Evolutionary conservation across 2,797 vertebrate species (phyloP).

Genomic region (Phrynocephalus vlangalii): DNA sequence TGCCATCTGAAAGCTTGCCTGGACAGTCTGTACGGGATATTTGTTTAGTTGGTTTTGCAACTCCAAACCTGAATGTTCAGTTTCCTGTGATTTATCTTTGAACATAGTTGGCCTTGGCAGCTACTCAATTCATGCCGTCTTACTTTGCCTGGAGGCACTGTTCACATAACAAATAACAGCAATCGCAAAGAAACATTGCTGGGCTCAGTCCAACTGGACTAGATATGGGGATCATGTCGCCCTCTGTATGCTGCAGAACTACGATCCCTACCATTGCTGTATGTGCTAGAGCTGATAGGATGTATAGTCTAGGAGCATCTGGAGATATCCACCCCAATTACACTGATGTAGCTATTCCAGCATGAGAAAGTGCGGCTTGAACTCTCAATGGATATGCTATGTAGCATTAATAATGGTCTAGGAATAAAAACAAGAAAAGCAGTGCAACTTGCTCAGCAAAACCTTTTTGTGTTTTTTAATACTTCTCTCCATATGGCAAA

Average conservation of each 20-base stretch:
- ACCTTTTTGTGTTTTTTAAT: background rate
- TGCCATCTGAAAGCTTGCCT: background rate
- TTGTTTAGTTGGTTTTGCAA: background rate
- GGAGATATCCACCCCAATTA: background rate
- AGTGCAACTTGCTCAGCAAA: background rate
- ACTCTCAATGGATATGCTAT: background rate
- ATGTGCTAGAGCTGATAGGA: background rate
- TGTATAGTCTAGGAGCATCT: background rate
- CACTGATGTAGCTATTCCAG: background rate
- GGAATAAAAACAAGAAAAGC: background rate
- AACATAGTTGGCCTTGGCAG: background rate
- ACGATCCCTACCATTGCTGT: background rate
- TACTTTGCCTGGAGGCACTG: background rate
- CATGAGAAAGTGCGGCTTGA: background rate
- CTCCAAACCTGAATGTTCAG: background rate
- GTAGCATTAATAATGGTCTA: background rate
- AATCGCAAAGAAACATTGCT: constrained; percentile 9
- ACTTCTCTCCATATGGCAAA: background rate
- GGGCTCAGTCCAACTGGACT: background rate
- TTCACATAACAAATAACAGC: background rate
- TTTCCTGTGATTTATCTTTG: background rate
- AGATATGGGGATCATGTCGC: background rate
- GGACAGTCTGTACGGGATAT: too few species aligned
- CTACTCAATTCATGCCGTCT: background rate
- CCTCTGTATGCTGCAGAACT: background rate